These are phyloP conservation scores for Glyptemys insculpta DNA, from an alignment of 2,797 vertebrate species.

Conservation along the genomic window DNA sequence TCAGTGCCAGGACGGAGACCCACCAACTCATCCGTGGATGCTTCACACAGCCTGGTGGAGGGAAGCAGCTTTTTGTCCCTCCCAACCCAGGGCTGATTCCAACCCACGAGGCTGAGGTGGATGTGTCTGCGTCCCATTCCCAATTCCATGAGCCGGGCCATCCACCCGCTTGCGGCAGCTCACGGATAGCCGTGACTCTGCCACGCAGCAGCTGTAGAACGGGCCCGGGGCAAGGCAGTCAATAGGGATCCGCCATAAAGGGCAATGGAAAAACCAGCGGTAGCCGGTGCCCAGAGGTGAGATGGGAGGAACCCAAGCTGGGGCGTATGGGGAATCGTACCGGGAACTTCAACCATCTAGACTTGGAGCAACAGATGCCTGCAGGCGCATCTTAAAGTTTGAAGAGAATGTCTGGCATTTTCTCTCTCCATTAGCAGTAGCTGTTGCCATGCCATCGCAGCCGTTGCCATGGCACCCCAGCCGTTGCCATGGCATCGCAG, in stretches of 20 bases:
- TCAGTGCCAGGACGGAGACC: neutral
- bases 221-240: neutral
- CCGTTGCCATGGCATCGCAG: neutral
- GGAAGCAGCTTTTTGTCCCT: neutral
- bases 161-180: too few species aligned
- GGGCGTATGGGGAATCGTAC: neutral
- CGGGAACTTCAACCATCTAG: neutral
- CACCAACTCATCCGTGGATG: neutral
- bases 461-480: neutral
- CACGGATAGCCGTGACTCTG: neutral
- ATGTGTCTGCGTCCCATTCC: neutral
- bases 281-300: neutral
- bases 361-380: neutral
- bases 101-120: neutral
- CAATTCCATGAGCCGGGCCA: neutral
- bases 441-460: neutral
- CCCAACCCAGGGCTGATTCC: neutral
- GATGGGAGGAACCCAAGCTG: neutral
- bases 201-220: too few species aligned
- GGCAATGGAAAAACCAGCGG: neutral
- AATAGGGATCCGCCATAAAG: accelerated
- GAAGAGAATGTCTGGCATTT: neutral
- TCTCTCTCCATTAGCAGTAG: neutral
- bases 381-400: accelerated
- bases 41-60: neutral